Evolutionary conservation across 2,113 vertebrate species (phyloP).

Genomic region (Dasypus novemcinctus): DNA sequence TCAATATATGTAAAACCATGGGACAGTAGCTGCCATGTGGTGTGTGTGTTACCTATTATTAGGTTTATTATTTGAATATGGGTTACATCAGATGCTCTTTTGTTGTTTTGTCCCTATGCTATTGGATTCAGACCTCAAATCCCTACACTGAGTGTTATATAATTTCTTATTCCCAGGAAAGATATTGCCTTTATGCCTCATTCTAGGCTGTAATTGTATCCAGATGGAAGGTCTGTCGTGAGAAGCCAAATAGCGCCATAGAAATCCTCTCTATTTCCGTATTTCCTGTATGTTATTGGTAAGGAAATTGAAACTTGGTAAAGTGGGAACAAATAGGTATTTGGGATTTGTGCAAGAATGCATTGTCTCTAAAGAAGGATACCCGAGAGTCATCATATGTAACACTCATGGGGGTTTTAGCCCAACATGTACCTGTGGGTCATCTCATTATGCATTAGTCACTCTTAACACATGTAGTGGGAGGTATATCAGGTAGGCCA

Average conservation of each 20-base stretch:
- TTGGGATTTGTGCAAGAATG: not conserved
- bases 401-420: not conserved
- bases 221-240: not conserved
- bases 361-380: not conserved
- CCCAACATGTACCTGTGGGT: not conserved
- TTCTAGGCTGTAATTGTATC: not conserved
- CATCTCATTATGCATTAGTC: not conserved
- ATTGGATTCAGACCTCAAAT: not conserved
- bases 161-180: not conserved
- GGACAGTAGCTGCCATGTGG: not conserved
- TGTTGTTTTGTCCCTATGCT: not conserved
- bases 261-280: not conserved
- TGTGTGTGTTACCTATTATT: not conserved
- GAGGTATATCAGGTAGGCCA: not conserved
- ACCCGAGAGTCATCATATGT: not conserved
- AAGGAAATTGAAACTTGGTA: not conserved
- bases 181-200: not conserved
- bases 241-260: not conserved
- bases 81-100: not conserved
- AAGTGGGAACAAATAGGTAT: not conserved
- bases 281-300: not conserved
- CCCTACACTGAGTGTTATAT: not conserved
- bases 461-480: not conserved
- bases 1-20: not conserved
- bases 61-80: not conserved